Evolutionary conservation across 2,797 vertebrate species (phyloP).

Genomic region (Rhinogobio ventralis): DNA sequence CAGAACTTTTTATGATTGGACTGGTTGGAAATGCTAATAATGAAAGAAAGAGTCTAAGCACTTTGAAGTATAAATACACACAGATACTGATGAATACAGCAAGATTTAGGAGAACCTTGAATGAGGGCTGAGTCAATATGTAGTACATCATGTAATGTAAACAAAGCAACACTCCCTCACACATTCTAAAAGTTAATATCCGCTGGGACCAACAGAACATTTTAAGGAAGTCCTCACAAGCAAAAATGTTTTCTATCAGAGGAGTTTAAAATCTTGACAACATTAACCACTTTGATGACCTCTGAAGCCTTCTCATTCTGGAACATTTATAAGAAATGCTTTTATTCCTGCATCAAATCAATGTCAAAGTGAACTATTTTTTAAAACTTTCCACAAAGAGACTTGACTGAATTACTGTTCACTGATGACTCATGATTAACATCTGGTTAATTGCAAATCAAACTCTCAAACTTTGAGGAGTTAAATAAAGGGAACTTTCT

Average conservation of each 20-base stretch:
- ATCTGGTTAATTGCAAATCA: neutral
- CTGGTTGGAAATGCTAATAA: conserved; percentile 83
- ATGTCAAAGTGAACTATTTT: conserved; percentile 3
- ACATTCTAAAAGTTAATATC: neutral
- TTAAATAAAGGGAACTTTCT: neutral
- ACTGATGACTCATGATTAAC: neutral
- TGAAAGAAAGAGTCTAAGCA: conserved; percentile 11
- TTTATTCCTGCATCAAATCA: conserved; percentile 45
- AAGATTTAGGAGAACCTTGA: conserved; percentile 16
- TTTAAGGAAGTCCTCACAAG: neutral
- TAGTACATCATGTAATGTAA: neutral
- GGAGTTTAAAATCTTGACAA: conserved; percentile 21
- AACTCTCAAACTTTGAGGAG: neutral
- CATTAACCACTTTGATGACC: conserved; percentile 23
- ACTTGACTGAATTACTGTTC: neutral
- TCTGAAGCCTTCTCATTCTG: conserved; percentile 15
- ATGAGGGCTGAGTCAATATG: neutral
- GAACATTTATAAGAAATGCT: conserved; percentile 10
- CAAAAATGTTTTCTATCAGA: conserved; percentile 15
- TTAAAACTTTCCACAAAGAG: neutral
- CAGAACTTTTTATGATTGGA: conserved; percentile 75
- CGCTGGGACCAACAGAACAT: neutral
- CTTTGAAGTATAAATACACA: neutral
- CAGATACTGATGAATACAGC: neutral
- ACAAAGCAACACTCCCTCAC: conserved; percentile 21